These are phyloP conservation scores for Sinelater perroti DNA, from an alignment of 2,888 invertebrate species.

Conservation along the genomic window DNA sequence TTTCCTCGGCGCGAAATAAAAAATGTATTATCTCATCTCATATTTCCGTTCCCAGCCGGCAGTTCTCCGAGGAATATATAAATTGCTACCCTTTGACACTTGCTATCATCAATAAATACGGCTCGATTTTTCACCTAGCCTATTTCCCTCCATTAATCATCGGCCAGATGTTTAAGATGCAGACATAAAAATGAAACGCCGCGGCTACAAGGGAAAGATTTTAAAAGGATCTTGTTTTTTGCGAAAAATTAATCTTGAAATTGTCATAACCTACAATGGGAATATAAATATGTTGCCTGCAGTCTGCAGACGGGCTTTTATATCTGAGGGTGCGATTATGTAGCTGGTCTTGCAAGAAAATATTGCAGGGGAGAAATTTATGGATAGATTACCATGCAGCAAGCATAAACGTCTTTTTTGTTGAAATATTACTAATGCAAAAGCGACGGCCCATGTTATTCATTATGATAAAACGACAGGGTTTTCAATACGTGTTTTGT, in stretches of 20 bases:
- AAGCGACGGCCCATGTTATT: too few relatives aligned
- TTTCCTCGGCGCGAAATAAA: slow-evolving; percentile 30
- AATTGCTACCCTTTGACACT: slow-evolving; percentile 52
- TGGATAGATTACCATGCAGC: too few relatives aligned
- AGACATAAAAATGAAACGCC: slow-evolving; percentile 39
- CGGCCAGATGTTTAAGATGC: slow-evolving; percentile 43
- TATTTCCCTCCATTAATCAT: slow-evolving; percentile 52
- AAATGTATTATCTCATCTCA: slow-evolving; percentile 32
- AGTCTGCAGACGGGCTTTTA: slow-evolving; percentile 14
- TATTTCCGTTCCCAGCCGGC: slow-evolving; percentile 31
- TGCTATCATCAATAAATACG: slow-evolving; percentile 53
- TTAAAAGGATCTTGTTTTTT: slow-evolving; percentile 26
- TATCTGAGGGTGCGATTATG: slow-evolving; percentile 13
- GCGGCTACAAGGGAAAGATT: slow-evolving; percentile 33
- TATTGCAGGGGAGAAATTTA: too few relatives aligned
- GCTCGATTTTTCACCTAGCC: slow-evolving; percentile 50
- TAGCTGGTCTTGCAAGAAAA: background rate
- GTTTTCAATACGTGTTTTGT: too few relatives aligned
- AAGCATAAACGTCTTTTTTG: too few relatives aligned
- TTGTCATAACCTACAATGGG: slow-evolving; percentile 26
- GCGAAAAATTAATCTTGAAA: slow-evolving; percentile 26
- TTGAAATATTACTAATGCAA: too few relatives aligned
- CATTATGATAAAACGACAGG: too few relatives aligned
- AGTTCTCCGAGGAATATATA: slow-evolving; percentile 47
- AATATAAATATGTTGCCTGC: slow-evolving; percentile 16